Base-by-base conservation (phyloP, 2,113 vertebrate genomes). In the Thomomys bottae region DNA sequence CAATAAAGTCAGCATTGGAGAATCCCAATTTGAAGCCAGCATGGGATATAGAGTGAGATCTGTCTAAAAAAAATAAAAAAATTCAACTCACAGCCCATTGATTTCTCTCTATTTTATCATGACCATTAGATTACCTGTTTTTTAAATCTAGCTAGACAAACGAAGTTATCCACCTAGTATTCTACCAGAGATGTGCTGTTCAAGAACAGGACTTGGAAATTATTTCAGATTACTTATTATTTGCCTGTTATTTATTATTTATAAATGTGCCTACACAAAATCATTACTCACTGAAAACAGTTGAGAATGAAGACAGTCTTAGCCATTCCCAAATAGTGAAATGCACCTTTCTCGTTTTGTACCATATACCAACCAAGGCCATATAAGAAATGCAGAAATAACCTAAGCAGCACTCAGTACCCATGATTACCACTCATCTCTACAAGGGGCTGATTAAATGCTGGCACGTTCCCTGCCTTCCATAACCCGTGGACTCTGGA, bases 41-140 rank as follows among this genome's bases (percentile, higher is more conserved):
- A 2, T 28, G 32, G 4, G n/a, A 21, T 34, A n/a, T 21, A 54
- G 15, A 84, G 24, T 28, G 8, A 84, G n/a, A 21, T 4, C 45
- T 4, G 8, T 54, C 42, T 84, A 42, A 70, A 79, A 28, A 83
- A 26, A 26, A n/a, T n/a, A 23, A 34, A 30, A 26, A 26, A 54
- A 34, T 18, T 7, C 42, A n/a, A 61, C 59, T 54, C 28, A 71
- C 28, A 70, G 10, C 59, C 49, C 57, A 70, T 26, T 42, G 66
- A 61, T 76, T 81, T 90, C n/a, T 90, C n/a, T 90, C 32, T 61
- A 57, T 23, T 84, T 84, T 40, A 66, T 84, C 42, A 42, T 42
- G 54, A 4, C 28, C n/a, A 73, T 38, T 63, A 49, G 32, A 75
- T 4, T 82, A 20, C 66, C 57, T 34, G 21, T 67, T 68, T 82